These are phyloP conservation scores for Equus przewalskii DNA, from an alignment of 2,113 vertebrate genomes.

Conservation along the genomic window DNA sequence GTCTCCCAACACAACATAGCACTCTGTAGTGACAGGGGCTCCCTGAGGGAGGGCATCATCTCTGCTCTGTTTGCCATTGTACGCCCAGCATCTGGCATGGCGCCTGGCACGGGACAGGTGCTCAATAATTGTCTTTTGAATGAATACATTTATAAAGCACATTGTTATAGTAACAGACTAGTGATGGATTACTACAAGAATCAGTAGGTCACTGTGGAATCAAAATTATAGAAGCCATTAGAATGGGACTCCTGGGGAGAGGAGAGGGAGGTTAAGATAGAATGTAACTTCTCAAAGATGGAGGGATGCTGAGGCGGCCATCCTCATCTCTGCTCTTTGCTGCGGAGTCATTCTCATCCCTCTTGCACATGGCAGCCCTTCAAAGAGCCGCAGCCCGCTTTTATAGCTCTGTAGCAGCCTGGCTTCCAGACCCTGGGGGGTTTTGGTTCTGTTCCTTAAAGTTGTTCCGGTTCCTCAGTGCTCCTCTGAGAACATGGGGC, in stretches of 20 bases:
- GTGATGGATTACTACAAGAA: background rate
- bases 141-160: background rate
- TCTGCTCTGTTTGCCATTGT: accelerated
- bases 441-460: background rate
- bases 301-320: background rate
- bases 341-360: background rate
- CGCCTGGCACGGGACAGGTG: background rate
- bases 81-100: background rate
- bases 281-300: background rate
- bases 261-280: background rate
- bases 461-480: background rate
- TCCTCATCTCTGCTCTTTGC: background rate
- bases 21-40: accelerated
- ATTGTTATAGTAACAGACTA: background rate
- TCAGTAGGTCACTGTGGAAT: background rate
- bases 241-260: background rate
- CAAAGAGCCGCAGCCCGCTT: background rate
- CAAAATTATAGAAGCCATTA: background rate
- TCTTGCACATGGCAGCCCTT: background rate
- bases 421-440: background rate
- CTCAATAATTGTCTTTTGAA: background rate
- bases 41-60: accelerated
- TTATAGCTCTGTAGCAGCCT: background rate
- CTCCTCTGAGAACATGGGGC: background rate
- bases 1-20: background rate